Evolutionary conservation across 2,113 vertebrate species (phyloP).

Genomic region (Amphiprion ocellaris): DNA sequence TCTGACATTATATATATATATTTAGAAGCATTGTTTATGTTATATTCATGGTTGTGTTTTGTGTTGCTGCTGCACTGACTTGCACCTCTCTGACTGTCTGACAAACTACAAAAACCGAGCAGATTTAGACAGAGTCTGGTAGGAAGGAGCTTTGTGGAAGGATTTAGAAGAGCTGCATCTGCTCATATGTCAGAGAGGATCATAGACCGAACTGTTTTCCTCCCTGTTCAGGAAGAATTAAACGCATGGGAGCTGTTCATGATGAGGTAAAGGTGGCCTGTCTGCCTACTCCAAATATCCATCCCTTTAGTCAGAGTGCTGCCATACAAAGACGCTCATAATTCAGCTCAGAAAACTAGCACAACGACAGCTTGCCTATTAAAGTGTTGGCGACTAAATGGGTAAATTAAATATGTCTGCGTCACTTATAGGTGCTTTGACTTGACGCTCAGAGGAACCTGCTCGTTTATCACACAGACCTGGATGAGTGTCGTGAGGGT

Average conservation of each 20-base stretch:
- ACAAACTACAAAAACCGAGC: neutral
- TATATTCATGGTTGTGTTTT: too few relatives aligned
- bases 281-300: conserved; percentile 57
- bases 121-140: neutral
- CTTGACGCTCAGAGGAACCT: neutral
- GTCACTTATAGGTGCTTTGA: neutral
- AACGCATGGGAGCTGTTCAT: conserved; percentile 38
- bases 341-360: conserved; percentile 36
- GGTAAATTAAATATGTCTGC: conserved; percentile 14
- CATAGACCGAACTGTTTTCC: conserved; percentile 7
- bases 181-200: conserved; percentile 26
- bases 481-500: neutral
- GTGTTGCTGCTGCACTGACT: neutral
- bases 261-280: conserved; percentile 55
- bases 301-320: conserved; percentile 47
- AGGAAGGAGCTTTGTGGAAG: neutral
- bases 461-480: neutral
- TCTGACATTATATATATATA: neutral
- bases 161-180: neutral
- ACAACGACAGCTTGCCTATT: neutral
- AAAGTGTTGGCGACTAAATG: neutral
- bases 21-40: neutral
- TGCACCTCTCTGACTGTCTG: neutral
- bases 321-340: conserved; percentile 20
- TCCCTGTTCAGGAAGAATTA: conserved; percentile 17